Base-by-base conservation (phyloP, 2,113 vertebrate species). In the Solenodon paradoxus region DNA sequence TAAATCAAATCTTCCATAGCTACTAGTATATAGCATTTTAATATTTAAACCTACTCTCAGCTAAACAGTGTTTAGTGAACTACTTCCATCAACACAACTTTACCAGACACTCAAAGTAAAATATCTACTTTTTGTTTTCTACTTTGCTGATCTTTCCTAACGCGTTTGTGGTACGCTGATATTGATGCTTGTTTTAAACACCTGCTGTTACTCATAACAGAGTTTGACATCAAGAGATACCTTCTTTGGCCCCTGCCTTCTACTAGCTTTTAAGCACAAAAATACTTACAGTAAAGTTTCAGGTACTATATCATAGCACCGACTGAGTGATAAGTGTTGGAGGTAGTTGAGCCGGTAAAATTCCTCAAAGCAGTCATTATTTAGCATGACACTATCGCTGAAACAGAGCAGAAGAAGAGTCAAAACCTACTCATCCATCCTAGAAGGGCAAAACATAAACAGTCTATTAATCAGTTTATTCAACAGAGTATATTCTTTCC, bases 261-360 rank as follows among this genome's bases (percentile, higher is more conserved):
- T 49, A 7, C 7, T 30, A 57, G 47, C 26, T 74, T 92, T 80
- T 51, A 66, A 61, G 47, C 55, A 5, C 74, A 74, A 63, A 32
- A 40, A 94, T 95, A 98, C 98, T 98, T 95, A 99, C 98, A 98
- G 90, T 95, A 99, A 98, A 32, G 99, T 98, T 38, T 99, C 98
- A 7, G 99, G 98, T 93, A 99, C 98, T 81, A 99, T 99, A 98
- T 99, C 99, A 0, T 99, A 99, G 97, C 99, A 99, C 95, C 99
- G 99, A 53, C 99, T 99, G 96, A 99, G 98, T 15, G 98, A 98
- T 40, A 99, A 98, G 74, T 99, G 99, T 83, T 98, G 96, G 83
- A 99, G 98, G 38, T 91, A 95, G 57, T 6, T 5, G 45, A 99
- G 99, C 12, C 98, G 98, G 59, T 95, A 97, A 83, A 99, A 98